phyloP scores from a whole-genome alignment of 1,140 invertebrate genomes.

The Leucophenga varia region DNA sequence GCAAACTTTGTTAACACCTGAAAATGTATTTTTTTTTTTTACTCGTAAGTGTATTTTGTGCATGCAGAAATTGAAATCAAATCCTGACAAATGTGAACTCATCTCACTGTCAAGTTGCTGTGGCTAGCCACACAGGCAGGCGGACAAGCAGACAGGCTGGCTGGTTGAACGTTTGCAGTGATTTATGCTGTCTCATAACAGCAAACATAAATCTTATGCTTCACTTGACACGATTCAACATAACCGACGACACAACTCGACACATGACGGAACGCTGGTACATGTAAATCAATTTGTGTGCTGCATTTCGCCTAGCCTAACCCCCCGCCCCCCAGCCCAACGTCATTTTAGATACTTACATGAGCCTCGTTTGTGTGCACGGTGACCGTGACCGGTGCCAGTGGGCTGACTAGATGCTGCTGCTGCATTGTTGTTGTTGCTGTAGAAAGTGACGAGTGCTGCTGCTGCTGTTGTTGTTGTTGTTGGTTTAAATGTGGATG shows the following conservation, averaged over 20 bases:
- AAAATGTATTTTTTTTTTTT: too few relatives aligned
- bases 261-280: constrained; percentile 8
- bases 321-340: not conserved
- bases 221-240: constrained; percentile 12
- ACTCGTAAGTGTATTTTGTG: too few relatives aligned
- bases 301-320: too few relatives aligned
- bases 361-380: constrained; percentile 57
- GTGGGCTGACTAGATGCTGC: constrained; percentile 46
- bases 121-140: too few relatives aligned
- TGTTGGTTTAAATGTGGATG: constrained; percentile 28
- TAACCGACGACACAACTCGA: constrained; percentile 19
- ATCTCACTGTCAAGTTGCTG: too few relatives aligned
- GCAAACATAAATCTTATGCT: constrained; percentile 46
- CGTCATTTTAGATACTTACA: constrained; percentile 41
- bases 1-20: too few relatives aligned
- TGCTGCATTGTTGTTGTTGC: constrained; percentile 13
- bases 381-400: constrained; percentile 56
- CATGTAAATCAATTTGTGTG: constrained; percentile 17
- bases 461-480: constrained; percentile 18
- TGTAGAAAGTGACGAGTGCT: constrained; percentile 20
- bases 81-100: too few relatives aligned
- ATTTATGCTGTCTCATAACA: constrained; percentile 51
- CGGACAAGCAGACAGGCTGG: too few relatives aligned
- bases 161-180: constrained; percentile 20
- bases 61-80: too few relatives aligned